Percentiles rank a stretch among this genome's conserved stretches.
Conservation (phyloP, 1,140 invertebrate species). For the Cydia amplana region DNA sequence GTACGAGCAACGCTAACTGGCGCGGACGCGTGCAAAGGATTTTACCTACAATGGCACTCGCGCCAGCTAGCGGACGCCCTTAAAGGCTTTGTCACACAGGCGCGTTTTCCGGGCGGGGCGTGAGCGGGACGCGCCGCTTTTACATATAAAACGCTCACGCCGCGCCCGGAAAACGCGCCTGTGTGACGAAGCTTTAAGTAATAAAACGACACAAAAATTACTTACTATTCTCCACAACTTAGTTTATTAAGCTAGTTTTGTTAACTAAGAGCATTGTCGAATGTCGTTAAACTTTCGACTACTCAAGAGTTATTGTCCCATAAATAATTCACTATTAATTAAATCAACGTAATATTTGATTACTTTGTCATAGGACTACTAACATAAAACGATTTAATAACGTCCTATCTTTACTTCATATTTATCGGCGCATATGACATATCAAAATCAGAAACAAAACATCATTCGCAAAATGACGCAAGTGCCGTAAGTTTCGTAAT, state of each 20-base stretch:
- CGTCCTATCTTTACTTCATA: background rate
- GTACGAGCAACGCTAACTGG: background rate
- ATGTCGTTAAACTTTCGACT: background rate
- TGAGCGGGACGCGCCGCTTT: no score
- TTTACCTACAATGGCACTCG: no score
- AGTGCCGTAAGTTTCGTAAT: background rate
- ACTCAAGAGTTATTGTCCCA: background rate
- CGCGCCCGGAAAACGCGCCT: no score
- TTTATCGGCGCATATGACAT: background rate
- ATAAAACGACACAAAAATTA: no score
- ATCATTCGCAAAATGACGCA: background rate
- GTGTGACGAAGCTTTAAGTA: no score
- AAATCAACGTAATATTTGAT: slow-evolving; percentile 11
- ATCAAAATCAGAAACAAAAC: background rate
- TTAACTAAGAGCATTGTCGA: background rate
- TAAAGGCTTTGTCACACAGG: no score
- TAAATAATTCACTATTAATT: slow-evolving; percentile 7
- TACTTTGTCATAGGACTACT: background rate
- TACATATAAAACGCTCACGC: no score
- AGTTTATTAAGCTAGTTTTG: background rate
- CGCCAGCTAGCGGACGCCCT: no score
- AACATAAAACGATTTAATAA: background rate
- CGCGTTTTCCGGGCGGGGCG: no score
- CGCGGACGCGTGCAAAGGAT: no score
- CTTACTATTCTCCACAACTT: no score